Evolutionary conservation across 2,113 vertebrate species (phyloP), one percentile per base, ranked within the genome.

Genomic region (Bufo bufo): DNA sequence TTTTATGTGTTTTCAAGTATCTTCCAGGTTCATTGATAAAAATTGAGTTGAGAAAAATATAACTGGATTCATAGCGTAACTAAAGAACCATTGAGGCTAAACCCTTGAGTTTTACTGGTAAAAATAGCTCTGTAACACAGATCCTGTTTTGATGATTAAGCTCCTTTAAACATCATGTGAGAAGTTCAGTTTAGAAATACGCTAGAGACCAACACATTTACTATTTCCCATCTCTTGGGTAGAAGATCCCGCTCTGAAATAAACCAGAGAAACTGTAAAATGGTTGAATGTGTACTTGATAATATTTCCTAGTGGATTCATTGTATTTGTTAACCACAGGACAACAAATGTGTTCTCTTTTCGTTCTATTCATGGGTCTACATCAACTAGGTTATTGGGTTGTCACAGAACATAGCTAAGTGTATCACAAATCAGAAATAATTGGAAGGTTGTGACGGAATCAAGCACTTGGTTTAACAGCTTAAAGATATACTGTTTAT

Each of bases 391-490:
- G 56, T 81, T 81, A 81, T 61, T 56, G 58, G 56, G 43, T 61
- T 45, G 56, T 61, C 79, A 81, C 56, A 61, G 56, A 1, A 81
- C 58, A 61, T 45, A 33, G 54, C 61, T 81, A 81, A 81, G 79
- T 81, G 79, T 81, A 43, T 61, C 56, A 81, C 79, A 81, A 81
- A 81, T 81, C 79, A 81, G 79, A 81, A 81, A 81, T 81, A 81
- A 81, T 81, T 81, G 79, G 79, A 81, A 43, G 23, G 33, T 63
- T 43, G 79, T 81, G 79, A 81, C 19, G 79, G 56, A 61, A 81
- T 45, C 56, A 81, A 61, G 23, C 45, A 81, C 79, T 81, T 81
- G 50, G 23, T 16, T 81, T 81, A 81, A 81, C 56, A 81, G 19
- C 79, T 33, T 61, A 61, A 43, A 61, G 56, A 81, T 10, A 45